Conservation (phyloP, 2,888 invertebrate genomes). For the Napeogenes sylphis region DNA sequence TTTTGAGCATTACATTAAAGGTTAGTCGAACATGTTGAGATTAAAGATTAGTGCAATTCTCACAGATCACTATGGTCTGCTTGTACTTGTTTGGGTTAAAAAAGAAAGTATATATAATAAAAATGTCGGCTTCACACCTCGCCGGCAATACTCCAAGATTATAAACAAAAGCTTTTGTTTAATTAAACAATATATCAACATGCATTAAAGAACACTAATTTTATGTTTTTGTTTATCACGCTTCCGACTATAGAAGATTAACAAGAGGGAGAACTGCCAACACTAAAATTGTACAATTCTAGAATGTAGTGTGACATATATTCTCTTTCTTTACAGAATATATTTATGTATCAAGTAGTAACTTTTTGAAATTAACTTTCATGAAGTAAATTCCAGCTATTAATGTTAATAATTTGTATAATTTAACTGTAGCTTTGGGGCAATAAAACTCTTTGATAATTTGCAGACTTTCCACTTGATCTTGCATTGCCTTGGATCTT, state of each 20-base stretch:
- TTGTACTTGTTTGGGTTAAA: not conserved
- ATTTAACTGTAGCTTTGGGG: slow-evolving; percentile 11
- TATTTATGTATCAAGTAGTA: not conserved
- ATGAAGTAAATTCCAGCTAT: not conserved
- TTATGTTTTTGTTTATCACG: slow-evolving; percentile 1
- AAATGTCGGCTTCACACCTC: not conserved
- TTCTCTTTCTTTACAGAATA: no score
- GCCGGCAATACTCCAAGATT: not conserved
- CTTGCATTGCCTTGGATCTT: slow-evolving; percentile 26
- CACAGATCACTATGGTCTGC: slow-evolving; percentile 25
- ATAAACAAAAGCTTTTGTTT: slow-evolving; percentile 5
- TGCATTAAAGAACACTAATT: slow-evolving; percentile 1
- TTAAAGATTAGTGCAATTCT: slow-evolving; percentile 27
- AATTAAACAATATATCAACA: slow-evolving; percentile 6
- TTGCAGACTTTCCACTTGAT: slow-evolving; percentile 25
- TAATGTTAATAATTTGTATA: not conserved
- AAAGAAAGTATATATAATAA: slow-evolving; percentile 4
- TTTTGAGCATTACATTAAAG: not conserved
- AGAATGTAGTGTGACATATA: no score
- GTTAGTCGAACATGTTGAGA: slow-evolving; percentile 14
- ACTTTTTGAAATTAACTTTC: not conserved
- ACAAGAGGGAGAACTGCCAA: slow-evolving; percentile 6
- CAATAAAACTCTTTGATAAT: slow-evolving; percentile 30
- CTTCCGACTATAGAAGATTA: slow-evolving; percentile 3
- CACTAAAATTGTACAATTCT: not conserved